phyloP scores from a whole-genome alignment of 2,113 vertebrate genomes.

The Mandrillus leucophaeus region DNA sequence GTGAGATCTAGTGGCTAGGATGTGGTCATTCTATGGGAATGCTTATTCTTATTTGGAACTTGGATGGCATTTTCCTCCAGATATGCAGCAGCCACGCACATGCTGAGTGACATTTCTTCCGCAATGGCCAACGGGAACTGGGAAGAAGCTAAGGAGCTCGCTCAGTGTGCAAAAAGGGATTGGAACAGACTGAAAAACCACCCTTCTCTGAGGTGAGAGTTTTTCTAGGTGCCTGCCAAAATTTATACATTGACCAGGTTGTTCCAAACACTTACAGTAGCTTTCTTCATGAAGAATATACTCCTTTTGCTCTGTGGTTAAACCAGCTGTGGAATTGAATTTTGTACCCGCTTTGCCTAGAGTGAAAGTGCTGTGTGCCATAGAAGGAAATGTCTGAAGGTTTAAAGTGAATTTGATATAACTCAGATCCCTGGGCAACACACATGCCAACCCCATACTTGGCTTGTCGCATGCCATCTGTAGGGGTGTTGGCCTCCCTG shows the following conservation, averaged over 20 bases:
- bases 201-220: slow-evolving; percentile 88
- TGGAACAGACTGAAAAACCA: slow-evolving; percentile 87
- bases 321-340: not conserved
- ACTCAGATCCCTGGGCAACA: not conserved
- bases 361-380: not conserved
- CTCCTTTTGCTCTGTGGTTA: not conserved
- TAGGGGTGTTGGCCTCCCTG: not conserved
- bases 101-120: slow-evolving; percentile 87
- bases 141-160: slow-evolving; percentile 89
- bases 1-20: not conserved
- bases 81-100: slow-evolving; percentile 88
- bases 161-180: slow-evolving; percentile 83
- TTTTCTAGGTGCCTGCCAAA: not conserved
- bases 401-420: not conserved
- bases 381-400: not conserved
- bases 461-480: not conserved
- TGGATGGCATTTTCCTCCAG: slow-evolving; percentile 75
- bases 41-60: not conserved
- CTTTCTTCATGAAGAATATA: not conserved
- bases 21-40: not conserved
- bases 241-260: not conserved
- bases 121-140: slow-evolving; percentile 91
- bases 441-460: not conserved
- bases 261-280: not conserved
- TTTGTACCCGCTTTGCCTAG: not conserved